phyloP scores from a whole-genome alignment of 2,888 invertebrate species.

The Ornithoptera alexandrae region DNA sequence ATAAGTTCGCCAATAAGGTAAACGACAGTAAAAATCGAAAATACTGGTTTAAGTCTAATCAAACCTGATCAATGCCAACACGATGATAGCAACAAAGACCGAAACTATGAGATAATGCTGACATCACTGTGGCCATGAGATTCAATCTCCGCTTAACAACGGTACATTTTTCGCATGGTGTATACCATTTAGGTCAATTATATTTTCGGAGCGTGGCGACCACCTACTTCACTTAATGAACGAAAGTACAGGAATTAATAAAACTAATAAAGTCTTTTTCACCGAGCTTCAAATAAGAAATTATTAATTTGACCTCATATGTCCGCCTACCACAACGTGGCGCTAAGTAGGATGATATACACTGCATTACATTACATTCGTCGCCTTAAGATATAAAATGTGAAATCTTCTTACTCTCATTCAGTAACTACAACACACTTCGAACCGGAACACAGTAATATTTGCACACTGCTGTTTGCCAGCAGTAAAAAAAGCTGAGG shows the following conservation, averaged over 20 bases:
- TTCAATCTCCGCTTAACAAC: constrained; percentile 29
- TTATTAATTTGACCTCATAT: too few relatives aligned
- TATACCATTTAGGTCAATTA: constrained; percentile 27
- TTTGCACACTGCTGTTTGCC: too few relatives aligned
- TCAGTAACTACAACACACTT: too few relatives aligned
- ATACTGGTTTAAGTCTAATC: not conserved
- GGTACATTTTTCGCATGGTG: constrained; percentile 24
- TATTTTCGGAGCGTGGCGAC: constrained; percentile 12
- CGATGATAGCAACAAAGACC: constrained; percentile 24
- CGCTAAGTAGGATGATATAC: too few relatives aligned
- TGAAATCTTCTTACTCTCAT: too few relatives aligned
- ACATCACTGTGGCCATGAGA: constrained; percentile 29
- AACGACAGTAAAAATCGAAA: not conserved
- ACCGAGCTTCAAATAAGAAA: not conserved
- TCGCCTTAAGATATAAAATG: too few relatives aligned
- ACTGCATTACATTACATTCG: too few relatives aligned
- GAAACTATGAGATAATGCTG: constrained; percentile 23
- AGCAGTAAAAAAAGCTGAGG: too few relatives aligned
- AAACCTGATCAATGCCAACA: not conserved
- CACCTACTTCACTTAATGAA: constrained; percentile 16
- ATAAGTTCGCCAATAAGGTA: too few relatives aligned
- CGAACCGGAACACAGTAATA: too few relatives aligned
- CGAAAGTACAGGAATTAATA: not conserved
- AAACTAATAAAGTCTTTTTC: not conserved
- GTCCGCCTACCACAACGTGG: too few relatives aligned